These are phyloP conservation scores for Lasioglossum vierecki DNA, from an alignment of 2,888 invertebrate genomes.

Conservation along the genomic window DNA sequence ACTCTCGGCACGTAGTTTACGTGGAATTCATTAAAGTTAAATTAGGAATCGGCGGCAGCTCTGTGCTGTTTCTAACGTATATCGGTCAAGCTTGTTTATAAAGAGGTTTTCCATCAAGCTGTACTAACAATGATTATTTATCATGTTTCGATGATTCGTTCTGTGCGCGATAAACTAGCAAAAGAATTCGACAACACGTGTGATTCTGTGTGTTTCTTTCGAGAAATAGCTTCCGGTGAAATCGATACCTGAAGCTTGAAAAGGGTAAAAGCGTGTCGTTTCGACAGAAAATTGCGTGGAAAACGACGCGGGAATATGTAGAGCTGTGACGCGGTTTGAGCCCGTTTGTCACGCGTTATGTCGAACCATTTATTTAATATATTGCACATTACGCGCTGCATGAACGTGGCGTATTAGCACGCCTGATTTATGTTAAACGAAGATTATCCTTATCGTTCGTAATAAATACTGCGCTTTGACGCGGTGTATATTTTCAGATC, in stretches of 20 bases:
- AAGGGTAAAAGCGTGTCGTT: constrained; percentile 13
- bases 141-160: neutral
- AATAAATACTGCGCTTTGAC: constrained; percentile 34
- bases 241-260: constrained; percentile 37
- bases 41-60: constrained; percentile 26
- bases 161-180: constrained; percentile 4
- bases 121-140: neutral
- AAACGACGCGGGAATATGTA: constrained; percentile 12
- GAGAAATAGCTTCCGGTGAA: constrained; percentile 22
- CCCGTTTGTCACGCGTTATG: constrained; percentile 30
- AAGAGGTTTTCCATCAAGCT: neutral
- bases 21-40: constrained; percentile 43
- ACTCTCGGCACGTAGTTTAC: constrained; percentile 23
- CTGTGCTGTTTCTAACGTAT: neutral
- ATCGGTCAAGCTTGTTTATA: neutral
- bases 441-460: constrained; percentile 36
- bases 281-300: constrained; percentile 18
- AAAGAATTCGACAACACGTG: constrained; percentile 26
- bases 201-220: constrained; percentile 36
- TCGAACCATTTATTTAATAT: constrained; percentile 29
- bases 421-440: constrained; percentile 38
- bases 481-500: constrained; percentile 21
- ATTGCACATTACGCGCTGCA: constrained; percentile 22
- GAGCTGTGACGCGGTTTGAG: constrained; percentile 6
- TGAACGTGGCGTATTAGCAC: constrained; percentile 28